phyloP scores from a whole-genome alignment of 2,888 invertebrate genomes.

The Mesodorylaimus sp. region DNA sequence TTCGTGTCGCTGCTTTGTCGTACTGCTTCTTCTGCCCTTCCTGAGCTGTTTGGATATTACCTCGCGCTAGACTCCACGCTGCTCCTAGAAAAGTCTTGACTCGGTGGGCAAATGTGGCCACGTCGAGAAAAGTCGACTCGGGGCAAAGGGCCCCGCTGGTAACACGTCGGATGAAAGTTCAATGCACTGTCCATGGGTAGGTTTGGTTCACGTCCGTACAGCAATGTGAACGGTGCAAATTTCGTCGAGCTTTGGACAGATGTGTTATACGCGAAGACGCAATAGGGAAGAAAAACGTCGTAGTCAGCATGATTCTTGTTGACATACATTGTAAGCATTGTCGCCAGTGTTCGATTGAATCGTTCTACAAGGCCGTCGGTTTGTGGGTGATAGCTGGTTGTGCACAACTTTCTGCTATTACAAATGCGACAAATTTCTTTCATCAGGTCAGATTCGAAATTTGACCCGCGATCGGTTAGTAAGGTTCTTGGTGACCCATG shows the following conservation, averaged over 20 bases:
- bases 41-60: background rate
- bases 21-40: background rate
- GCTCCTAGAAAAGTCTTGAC: background rate
- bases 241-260: background rate
- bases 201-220: background rate
- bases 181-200: background rate
- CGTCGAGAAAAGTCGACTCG: no score
- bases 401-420: background rate
- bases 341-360: background rate
- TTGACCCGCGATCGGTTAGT: background rate
- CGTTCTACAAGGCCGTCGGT: background rate
- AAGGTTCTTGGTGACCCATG: background rate
- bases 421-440: background rate
- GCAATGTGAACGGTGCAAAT: background rate
- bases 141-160: no score
- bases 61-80: background rate
- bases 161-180: background rate
- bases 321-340: background rate
- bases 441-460: background rate
- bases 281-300: background rate
- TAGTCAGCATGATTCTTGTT: background rate
- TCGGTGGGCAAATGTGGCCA: no score
- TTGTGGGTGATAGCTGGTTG: background rate
- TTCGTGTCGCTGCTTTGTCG: background rate
- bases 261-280: background rate